These are phyloP conservation scores for Rachycentron canadum DNA, from an alignment of 2,797 vertebrate species.

Conservation along the genomic window DNA sequence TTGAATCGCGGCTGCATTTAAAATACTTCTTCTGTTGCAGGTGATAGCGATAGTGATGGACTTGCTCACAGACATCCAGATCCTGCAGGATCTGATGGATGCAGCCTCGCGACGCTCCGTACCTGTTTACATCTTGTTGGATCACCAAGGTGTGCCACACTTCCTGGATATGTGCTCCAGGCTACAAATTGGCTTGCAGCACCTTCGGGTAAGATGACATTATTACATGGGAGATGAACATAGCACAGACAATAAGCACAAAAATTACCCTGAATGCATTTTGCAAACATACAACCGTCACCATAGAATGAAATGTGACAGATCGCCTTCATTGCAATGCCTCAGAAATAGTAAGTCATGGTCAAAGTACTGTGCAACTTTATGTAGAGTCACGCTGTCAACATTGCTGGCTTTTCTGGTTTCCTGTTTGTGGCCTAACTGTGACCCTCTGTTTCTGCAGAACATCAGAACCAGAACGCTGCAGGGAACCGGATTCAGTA, in stretches of 20 bases:
- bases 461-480: conserved; percentile 90
- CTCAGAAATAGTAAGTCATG: not conserved
- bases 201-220: conserved; percentile 85
- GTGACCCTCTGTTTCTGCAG: conserved; percentile 77
- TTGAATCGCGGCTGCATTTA: not conserved
- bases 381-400: not conserved
- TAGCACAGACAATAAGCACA: too few species aligned
- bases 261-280: not conserved
- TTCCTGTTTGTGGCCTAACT: not conserved
- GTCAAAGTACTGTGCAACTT: not conserved
- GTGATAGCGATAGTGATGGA: conserved; percentile 96
- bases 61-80: conserved; percentile 92
- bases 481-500: conserved; percentile 87
- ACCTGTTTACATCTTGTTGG: conserved; percentile 92
- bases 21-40: conserved; percentile 73
- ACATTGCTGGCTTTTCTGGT: not conserved
- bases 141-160: conserved; percentile 83
- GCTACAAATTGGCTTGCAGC: conserved; percentile 85
- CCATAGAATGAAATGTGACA: too few species aligned
- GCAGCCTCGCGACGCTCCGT: conserved; percentile 88
- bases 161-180: conserved; percentile 95
- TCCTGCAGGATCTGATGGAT: conserved; percentile 93
- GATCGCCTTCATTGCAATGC: not conserved
- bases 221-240: not conserved
- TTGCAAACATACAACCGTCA: too few species aligned